Evolutionary conservation across 1,140 invertebrate species (phyloP), one percentile per base, ranked within the genome.

Genomic region (Acyrthosiphon pisum): DNA sequence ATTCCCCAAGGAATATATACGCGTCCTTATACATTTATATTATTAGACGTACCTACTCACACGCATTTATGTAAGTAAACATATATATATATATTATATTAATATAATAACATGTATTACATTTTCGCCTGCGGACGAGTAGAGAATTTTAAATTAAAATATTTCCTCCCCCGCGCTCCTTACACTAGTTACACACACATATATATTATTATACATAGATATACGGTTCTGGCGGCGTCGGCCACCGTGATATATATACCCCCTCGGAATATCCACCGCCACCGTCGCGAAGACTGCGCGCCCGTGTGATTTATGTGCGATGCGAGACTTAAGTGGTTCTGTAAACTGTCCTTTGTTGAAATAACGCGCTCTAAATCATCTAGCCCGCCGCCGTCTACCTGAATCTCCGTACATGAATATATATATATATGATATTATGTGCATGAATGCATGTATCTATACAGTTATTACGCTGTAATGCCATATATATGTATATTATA

Each of bases 291-390:
- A 76, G 90, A 81, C 90, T 81, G 68, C 30, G 76, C 76, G 91
- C 35, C 22, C 48, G 91, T n/a, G 91, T 92, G 91, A 92, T 84
- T 92, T 84, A 84, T 92, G 91, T 84, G 41, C 76, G 23, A 37
- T 60, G 22, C n/a, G 91, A 92, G 91, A 50, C 76, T 92, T 92
- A 92, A 84, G 76, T 92, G 91, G 91, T 92, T 84, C 91, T 84
- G 76, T 84, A 92, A 92, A 92, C 91, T 92, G 91, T 92, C 91
- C 91, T 92, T 92, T 92, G 91, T 92, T 84, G 76, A 84, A 92
- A 50, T 84, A 92, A 84, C 46, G 81, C 48, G 91, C 91, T 92
- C 81, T 92, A 92, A 92, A 84, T 84, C 81, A 92, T 84, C 91
- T 92, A 84, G 91, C 35, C 46, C 81, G 46, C 91, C 68, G n/a